Evolutionary conservation across 2,888 invertebrate species (phyloP).

Genomic region (Seira sanloemensis): DNA sequence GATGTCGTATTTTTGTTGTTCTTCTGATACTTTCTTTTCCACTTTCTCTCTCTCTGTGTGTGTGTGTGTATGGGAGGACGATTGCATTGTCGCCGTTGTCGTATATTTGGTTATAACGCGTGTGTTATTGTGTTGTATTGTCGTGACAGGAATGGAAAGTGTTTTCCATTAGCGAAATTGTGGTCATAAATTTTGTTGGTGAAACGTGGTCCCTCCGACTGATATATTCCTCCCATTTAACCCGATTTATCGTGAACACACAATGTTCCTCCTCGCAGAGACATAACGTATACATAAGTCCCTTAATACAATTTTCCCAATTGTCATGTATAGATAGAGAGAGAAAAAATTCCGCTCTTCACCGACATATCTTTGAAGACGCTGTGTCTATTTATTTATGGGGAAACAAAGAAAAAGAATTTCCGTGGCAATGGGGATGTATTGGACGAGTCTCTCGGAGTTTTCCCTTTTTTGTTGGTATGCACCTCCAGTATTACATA

Average conservation of each 20-base stretch:
- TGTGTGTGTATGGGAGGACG: conserved; percentile 38
- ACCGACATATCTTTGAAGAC: too few relatives aligned
- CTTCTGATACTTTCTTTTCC: not conserved
- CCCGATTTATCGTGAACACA: conserved; percentile 73
- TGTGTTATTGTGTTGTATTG: conserved; percentile 74
- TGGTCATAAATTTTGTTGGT: conserved; percentile 73
- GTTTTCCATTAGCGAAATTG: conserved; percentile 74
- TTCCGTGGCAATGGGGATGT: too few relatives aligned
- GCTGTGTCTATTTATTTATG: too few relatives aligned
- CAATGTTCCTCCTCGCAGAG: conserved; percentile 54
- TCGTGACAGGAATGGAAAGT: conserved; percentile 74
- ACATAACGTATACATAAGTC: too few relatives aligned
- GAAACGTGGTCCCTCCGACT: conserved; percentile 71
- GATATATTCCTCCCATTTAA: conserved; percentile 74
- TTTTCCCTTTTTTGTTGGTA: not conserved
- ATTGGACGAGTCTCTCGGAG: too few relatives aligned
- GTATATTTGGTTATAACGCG: conserved; percentile 68
- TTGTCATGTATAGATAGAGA: too few relatives aligned
- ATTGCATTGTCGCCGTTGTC: conserved; percentile 24
- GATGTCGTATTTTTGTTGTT: conserved; percentile 17
- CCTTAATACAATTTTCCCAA: conserved; percentile 73
- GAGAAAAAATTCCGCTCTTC: too few relatives aligned
- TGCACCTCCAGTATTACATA: too few relatives aligned
- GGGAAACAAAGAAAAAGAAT: too few relatives aligned
- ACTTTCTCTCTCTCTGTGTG: conserved; percentile 23